These are phyloP conservation scores for Epinotia brunnichana DNA, from an alignment of 2,888 invertebrate genomes.

Conservation along the genomic window DNA sequence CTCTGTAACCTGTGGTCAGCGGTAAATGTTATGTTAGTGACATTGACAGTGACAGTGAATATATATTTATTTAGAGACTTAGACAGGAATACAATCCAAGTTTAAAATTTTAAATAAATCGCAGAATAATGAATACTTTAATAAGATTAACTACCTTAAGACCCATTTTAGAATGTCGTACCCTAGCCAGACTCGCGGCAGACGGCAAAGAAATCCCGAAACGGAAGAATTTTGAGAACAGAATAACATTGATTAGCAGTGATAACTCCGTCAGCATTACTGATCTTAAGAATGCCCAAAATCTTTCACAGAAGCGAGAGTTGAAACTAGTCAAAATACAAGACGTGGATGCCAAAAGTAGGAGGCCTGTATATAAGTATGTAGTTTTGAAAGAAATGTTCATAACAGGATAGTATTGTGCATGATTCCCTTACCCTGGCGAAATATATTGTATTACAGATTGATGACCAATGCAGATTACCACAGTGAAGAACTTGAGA, in stretches of 20 bases:
- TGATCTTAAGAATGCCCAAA: slow-evolving; percentile 87
- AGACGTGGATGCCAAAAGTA: slow-evolving; percentile 87
- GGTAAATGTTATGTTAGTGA: too few species aligned
- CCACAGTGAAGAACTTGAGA: slow-evolving; percentile 84
- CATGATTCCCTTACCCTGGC: background rate
- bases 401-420: background rate
- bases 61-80: too few species aligned
- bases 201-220: slow-evolving; percentile 78
- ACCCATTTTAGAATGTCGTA: slow-evolving; percentile 60
- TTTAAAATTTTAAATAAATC: slow-evolving; percentile 3
- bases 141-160: slow-evolving; percentile 55
- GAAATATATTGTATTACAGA: slow-evolving; percentile 57
- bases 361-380: slow-evolving; percentile 87
- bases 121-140: slow-evolving; percentile 62
- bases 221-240: slow-evolving; percentile 68
- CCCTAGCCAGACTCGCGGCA: slow-evolving; percentile 63
- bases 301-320: slow-evolving; percentile 86
- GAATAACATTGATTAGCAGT: slow-evolving; percentile 86
- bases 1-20: too few species aligned
- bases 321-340: slow-evolving; percentile 87
- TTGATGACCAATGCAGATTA: slow-evolving; percentile 87
- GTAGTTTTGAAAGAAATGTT: slow-evolving; percentile 46
- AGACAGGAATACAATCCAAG: background rate
- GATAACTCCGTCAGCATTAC: slow-evolving; percentile 84
- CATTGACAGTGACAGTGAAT: too few species aligned